Evolutionary conservation across 2,113 vertebrate species (phyloP).

Genomic region (Sinocyclocheilus anophthalmus): DNA sequence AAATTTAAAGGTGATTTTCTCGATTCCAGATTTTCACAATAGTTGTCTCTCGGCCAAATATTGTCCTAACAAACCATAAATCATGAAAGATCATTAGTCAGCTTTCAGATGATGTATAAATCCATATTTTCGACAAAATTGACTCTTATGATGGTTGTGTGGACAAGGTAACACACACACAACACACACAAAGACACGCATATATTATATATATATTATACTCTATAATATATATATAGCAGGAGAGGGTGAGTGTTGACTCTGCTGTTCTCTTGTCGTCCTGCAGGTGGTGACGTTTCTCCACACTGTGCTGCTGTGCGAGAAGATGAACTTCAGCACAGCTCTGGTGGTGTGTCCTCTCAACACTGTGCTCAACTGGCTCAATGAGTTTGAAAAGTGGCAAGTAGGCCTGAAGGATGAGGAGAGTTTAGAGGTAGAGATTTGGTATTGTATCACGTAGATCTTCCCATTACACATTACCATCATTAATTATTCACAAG

Average conservation of each 20-base stretch:
- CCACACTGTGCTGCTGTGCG: conserved; percentile 90
- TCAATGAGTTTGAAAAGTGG: conserved; percentile 99
- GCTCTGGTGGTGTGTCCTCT: conserved; percentile 91
- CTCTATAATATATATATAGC: too few species aligned
- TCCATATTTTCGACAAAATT: too few species aligned
- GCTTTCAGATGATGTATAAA: too few species aligned
- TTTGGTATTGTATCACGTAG: not conserved
- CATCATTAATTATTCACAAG: not conserved
- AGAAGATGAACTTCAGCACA: conserved; percentile 88
- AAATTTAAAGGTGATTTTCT: too few species aligned
- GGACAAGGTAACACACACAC: too few species aligned
- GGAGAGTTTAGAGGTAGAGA: conserved; percentile 88
- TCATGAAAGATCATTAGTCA: too few species aligned
- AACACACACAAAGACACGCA: too few species aligned
- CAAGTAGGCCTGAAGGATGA: conserved; percentile 90
- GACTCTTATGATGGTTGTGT: too few species aligned
- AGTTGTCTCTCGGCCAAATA: too few species aligned
- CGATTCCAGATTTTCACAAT: too few species aligned
- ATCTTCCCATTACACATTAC: not conserved
- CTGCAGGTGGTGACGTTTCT: conserved; percentile 96
- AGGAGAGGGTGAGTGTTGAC: not conserved
- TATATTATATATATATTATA: too few species aligned
- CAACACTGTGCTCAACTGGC: conserved; percentile 98
- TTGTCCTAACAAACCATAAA: too few species aligned
- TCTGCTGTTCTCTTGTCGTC: conserved; percentile 27